Base-by-base conservation (phyloP, 2,797 vertebrate genomes). In the Siniperca scherzeri region DNA sequence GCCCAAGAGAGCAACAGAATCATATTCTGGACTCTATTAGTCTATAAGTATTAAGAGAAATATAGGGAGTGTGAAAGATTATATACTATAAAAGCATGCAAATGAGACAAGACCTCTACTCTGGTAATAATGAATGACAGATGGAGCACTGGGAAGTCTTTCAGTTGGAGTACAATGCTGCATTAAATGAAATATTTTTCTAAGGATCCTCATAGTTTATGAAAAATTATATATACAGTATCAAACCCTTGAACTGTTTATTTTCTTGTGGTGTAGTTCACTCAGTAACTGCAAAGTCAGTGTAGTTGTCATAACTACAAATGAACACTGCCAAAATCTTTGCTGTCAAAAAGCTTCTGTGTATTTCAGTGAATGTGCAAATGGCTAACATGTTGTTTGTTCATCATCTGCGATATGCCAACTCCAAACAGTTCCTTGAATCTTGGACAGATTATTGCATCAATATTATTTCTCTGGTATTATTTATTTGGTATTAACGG, bases 111-210 rank as follows among this genome's bases (percentile, higher is more conserved):
- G 53, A 64, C n/a, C 53, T 77, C 56, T 22, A 70, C 48, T 78
- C 62, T 72, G 61, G 22, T 53, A 36, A 77, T 30, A 52, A 22
- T 27, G 66, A 69, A 71, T 19, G 11, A 76, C 36, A 67, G 44
- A 70, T 76, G 61, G 56, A 71, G 60, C 25, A 17, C 38, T 11
- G n/a, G 62, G 38, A 74, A 46, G 27, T 59, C 78, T 55, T 56
- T 81, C 30, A 65, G 68, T 56, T 71, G 57, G 16, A 44, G 87
- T 90, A 87, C 86, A 94, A 91, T 94, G 91, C 93, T 93, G 94
- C 94, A 95, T 93, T 91, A 94, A 94, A 95, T 88, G 78, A 95
- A 94, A 91, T 96, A 96, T 96, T 96, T 96, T 96, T 96, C 91
- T 96, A 96, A 89, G 85, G 92, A 94, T 91, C 90, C 86, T 92